Base-by-base conservation (phyloP, 1,140 invertebrate genomes). In the Ctenoplectra terminalis region DNA sequence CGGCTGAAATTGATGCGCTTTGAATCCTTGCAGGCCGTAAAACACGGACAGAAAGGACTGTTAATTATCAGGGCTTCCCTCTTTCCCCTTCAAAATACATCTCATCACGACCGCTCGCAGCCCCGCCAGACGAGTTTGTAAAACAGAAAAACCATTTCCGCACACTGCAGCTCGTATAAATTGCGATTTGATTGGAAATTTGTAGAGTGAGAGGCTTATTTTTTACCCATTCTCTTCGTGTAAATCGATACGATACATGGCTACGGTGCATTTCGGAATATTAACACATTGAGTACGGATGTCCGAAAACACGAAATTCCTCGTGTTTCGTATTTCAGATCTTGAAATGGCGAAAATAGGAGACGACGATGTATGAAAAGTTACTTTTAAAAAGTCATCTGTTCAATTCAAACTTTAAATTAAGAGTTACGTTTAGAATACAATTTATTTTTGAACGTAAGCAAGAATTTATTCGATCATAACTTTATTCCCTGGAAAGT, bases 1-100 rank as follows among this genome's bases (percentile, higher is more conserved):
- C 56, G 54, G 64, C 34, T 37, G 69, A 82, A 79, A 86, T 87
- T 86, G 85, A 87, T 79, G 85, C 80, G 71, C 80, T 86, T 86
- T 83, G 84, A 86, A 86, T 87, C 74, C 70, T 74, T 79, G 43
- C 67, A 54, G 83, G 71, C 66, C 34, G 77, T 72, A 73, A 52
- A 72, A 60, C 74, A 50, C 52, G 76, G 43, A 43, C 34, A 63
- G 54, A 85, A 85, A 75, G 84, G 52, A 54, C 67, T 74, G 78
- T 82, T 86, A 76, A 85, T 86, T 86, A 85, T 85, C 72, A 48
- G n/a, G 43, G 48, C 15, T 71, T 54, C 23, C 72, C 70, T 67
- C 72, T 76, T 73, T 67, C 20, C 31, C 58, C 61, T 29, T 2
- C 66, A 64, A 60, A 73, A 60, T 73, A 46, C 54, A 61, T 60